A percentile compares a stretch with the other conserved stretches of the same genome.
phyloP scores from a whole-genome alignment of 2,888 invertebrate species.

The Aphidius colemani region DNA sequence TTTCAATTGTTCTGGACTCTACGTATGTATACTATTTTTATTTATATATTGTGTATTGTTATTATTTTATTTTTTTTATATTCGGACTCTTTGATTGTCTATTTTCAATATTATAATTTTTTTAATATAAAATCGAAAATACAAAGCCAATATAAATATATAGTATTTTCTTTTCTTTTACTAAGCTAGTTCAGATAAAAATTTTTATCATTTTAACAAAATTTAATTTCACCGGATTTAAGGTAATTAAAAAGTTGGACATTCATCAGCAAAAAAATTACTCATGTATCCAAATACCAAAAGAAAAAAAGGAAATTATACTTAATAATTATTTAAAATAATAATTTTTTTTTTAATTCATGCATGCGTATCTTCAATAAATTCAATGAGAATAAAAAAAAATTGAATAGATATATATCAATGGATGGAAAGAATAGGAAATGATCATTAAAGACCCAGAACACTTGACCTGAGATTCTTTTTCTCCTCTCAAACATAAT shows the following conservation, averaged over 20 bases:
- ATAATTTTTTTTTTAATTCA: not conserved
- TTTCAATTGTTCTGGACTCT: constrained; percentile 42
- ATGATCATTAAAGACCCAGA: not conserved
- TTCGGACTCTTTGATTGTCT: not conserved
- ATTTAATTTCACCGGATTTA: too few species aligned
- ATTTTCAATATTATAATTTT: too few species aligned
- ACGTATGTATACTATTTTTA: not conserved
- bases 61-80: constrained; percentile 1
- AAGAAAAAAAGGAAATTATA: not conserved
- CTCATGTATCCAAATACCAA: not conserved
- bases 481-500: constrained; percentile 1
- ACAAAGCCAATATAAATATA: too few species aligned
- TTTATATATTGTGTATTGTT: not conserved
- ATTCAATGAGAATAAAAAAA: not conserved
- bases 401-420: not conserved
- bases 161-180: too few species aligned
- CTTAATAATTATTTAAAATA: too few species aligned
- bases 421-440: too few species aligned
- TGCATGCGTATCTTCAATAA: not conserved
- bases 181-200: too few species aligned
- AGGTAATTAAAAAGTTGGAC: not conserved
- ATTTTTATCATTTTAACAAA: too few species aligned
- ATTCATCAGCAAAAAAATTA: not conserved
- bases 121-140: too few species aligned
- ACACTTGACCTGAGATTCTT: constrained; percentile 16